Percentiles rank a stretch among this genome's conserved stretches.
These are phyloP conservation scores for Cygnus buccinator DNA, from an alignment of 2,113 vertebrate genomes.

Conservation along the genomic window DNA sequence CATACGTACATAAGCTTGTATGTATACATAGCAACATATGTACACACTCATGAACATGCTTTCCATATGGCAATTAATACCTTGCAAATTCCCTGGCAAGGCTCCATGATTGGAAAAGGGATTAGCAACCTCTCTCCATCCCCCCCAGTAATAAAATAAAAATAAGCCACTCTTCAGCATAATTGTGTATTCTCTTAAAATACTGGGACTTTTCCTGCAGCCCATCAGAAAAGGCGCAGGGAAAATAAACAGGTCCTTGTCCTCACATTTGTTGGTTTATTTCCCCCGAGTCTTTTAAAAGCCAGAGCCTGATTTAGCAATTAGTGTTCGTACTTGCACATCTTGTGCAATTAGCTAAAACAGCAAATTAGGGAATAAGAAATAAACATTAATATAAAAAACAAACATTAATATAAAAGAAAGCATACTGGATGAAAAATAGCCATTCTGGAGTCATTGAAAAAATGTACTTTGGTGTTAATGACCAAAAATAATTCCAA, in stretches of 20 bases:
- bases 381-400: conserved; percentile 1
- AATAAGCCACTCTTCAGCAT: neutral
- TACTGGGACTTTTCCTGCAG: neutral
- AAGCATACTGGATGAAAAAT: neutral
- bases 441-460: conserved; percentile 7
- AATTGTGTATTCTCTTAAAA: neutral
- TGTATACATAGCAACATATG: rapidly evolving
- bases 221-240: neutral
- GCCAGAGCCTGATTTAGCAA: conserved; percentile 32
- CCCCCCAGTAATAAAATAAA: neutral
- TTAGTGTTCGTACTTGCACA: conserved; percentile 34
- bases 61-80: neutral
- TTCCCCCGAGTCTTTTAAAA: conserved; percentile 45
- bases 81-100: neutral
- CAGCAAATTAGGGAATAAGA: conserved; percentile 51
- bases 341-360: conserved; percentile 54
- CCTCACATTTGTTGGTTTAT: conserved; percentile 34
- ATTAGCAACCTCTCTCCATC: neutral
- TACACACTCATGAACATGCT: neutral
- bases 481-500: conserved; percentile 1
- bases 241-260: conserved; percentile 36
- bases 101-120: neutral
- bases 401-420: neutral
- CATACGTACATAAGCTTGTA: rapidly evolving
- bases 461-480: neutral